Evolutionary conservation across 2,113 vertebrate genomes (phyloP).

Genomic region (Numida meleagris): DNA sequence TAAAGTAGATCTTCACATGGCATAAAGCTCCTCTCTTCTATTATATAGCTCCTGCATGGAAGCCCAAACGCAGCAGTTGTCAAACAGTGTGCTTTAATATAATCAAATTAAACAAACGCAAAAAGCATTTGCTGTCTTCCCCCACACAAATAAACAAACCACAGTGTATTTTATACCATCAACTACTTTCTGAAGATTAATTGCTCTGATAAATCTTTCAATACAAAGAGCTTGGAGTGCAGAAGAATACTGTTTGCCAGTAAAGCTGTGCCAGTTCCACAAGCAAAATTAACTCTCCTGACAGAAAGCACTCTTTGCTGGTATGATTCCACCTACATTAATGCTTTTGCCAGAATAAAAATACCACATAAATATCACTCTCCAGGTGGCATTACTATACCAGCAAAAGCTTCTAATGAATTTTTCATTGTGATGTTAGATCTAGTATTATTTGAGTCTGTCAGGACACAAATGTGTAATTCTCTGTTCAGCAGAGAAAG

Average conservation of each 20-base stretch:
- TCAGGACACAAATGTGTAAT: conserved; percentile 33
- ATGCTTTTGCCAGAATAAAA: conserved; percentile 59
- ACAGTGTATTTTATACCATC: conserved; percentile 27
- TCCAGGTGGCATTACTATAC: conserved; percentile 59
- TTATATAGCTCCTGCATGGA: conserved; percentile 84
- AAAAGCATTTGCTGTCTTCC: conserved; percentile 2
- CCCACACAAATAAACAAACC: conserved; percentile 14
- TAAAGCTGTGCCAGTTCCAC: conserved; percentile 39
- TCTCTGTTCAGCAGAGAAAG: conserved; percentile 36
- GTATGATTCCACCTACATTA: conserved; percentile 22
- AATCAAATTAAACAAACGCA: conserved; percentile 35
- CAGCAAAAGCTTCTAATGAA: conserved; percentile 65
- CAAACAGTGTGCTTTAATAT: conserved; percentile 8
- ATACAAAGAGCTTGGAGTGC: conserved; percentile 21
- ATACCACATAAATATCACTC: conserved; percentile 60
- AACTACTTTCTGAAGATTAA: conserved; percentile 47
- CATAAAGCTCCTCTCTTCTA: conserved; percentile 91
- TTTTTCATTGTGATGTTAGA: conserved; percentile 63
- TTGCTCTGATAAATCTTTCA: conserved; percentile 53
- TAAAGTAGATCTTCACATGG: conserved; percentile 90
- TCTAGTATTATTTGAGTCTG: conserved; percentile 30
- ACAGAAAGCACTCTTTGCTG: conserved; percentile 56
- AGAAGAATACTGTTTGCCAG: conserved; percentile 43
- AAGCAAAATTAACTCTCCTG: conserved; percentile 53
- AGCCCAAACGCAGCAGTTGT: conserved; percentile 36